These are phyloP conservation scores for Caenorhabditis macrosperma DNA, from an alignment of 2,888 invertebrate genomes.

Conservation along the genomic window DNA sequence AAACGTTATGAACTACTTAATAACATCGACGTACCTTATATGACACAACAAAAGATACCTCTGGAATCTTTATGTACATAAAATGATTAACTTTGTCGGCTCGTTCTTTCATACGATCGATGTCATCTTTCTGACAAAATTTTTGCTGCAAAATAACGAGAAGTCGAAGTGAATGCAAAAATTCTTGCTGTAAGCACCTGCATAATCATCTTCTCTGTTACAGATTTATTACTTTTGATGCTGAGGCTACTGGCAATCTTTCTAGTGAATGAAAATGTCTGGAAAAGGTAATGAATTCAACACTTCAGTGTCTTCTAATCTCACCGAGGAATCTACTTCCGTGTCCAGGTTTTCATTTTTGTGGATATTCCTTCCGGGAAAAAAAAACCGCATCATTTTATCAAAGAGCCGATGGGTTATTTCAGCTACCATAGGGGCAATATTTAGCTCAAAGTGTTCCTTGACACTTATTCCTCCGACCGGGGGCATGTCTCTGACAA, in stretches of 20 bases:
- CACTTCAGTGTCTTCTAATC: background rate
- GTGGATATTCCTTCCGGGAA: constrained; percentile 89
- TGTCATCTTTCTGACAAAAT: constrained; percentile 86
- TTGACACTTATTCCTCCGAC: constrained; percentile 99
- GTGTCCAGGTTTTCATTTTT: constrained; percentile 70
- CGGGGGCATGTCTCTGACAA: constrained; percentile 91
- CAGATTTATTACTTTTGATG: constrained; percentile 58
- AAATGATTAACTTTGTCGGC: constrained; percentile 98
- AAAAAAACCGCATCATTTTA: constrained; percentile 85
- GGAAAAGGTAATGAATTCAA: no score
- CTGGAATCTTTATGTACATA: constrained; percentile 97
- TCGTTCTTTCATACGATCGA: constrained; percentile 97
- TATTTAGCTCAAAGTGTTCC: constrained; percentile 91
- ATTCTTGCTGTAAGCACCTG: background rate
- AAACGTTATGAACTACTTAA: background rate
- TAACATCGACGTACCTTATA: constrained; percentile 81
- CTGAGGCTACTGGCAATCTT: constrained; percentile 62
- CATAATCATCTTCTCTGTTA: constrained; percentile 20
- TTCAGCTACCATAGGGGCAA: constrained; percentile 83
- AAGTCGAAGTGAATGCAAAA: background rate
- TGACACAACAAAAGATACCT: constrained; percentile 90
- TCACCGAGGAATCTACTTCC: constrained; percentile 41
- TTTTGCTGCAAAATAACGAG: no score
- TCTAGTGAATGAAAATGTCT: constrained; percentile 68
- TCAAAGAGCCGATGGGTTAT: constrained; percentile 85